Percentiles rank a stretch among this genome's conserved stretches.
These are phyloP conservation scores for Babylonia areolata DNA, from an alignment of 1,140 invertebrate species.

Conservation along the genomic window DNA sequence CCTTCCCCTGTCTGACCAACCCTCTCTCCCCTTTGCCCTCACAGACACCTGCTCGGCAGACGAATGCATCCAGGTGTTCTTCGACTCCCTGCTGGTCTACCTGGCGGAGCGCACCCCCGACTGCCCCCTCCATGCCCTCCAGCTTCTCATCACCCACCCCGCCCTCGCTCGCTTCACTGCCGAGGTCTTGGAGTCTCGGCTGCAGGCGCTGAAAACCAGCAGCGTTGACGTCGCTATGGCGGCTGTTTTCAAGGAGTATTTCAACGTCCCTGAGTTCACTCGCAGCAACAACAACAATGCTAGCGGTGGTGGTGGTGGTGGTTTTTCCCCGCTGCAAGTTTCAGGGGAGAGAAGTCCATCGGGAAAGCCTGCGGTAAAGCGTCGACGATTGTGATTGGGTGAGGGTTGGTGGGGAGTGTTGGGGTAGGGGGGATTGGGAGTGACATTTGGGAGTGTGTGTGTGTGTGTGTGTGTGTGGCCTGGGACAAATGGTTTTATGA, in stretches of 20 bases:
- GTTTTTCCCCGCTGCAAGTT: background rate
- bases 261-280: constrained; percentile 25
- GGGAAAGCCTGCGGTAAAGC: constrained; percentile 12
- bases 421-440: background rate
- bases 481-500: too few relatives aligned
- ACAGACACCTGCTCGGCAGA: constrained; percentile 31
- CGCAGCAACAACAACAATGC: too few relatives aligned
- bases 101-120: constrained; percentile 19
- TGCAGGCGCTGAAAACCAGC: background rate
- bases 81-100: constrained; percentile 29
- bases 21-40: too few relatives aligned
- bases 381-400: constrained; percentile 5
- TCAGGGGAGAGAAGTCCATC: background rate
- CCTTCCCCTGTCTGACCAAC: too few relatives aligned
- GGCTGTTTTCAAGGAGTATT: constrained; percentile 24
- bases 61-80: constrained; percentile 27
- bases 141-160: constrained; percentile 3
- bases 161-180: constrained; percentile 21
- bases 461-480: too few relatives aligned
- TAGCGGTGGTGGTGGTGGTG: background rate
- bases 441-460: too few relatives aligned
- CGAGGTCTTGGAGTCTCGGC: constrained; percentile 25
- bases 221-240: constrained; percentile 19
- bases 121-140: constrained; percentile 24
- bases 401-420: background rate